Evolutionary conservation across 2,888 invertebrate species (phyloP).

Genomic region (Synanthedon vespiformis): DNA sequence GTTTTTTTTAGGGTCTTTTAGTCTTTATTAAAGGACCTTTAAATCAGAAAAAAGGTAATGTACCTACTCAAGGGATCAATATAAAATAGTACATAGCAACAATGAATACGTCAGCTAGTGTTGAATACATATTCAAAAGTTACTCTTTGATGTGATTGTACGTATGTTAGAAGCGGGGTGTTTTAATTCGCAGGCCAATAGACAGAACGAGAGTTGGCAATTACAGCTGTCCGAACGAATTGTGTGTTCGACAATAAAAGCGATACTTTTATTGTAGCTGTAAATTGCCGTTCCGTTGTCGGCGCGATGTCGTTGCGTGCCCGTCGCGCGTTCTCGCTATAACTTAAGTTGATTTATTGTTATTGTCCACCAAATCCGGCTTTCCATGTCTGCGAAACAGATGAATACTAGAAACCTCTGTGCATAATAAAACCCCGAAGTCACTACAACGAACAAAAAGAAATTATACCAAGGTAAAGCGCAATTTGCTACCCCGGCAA

Average conservation of each 20-base stretch:
- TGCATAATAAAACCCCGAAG: no score
- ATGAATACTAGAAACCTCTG: conserved; percentile 4
- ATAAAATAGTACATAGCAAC: no score
- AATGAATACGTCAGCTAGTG: no score
- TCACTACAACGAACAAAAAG: no score
- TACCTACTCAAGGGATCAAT: no score
- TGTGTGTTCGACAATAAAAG: conserved; percentile 62
- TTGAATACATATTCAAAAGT: no score
- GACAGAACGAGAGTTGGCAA: conserved; percentile 56
- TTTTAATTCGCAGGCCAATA: conserved; percentile 59
- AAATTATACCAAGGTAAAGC: no score
- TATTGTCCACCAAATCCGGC: conserved; percentile 27
- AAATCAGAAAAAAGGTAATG: no score
- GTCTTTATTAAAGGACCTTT: no score
- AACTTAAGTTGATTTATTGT: conserved; percentile 45
- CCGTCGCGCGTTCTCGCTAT: conserved; percentile 25
- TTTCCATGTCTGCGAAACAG: conserved; percentile 5
- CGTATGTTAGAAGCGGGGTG: conserved; percentile 17
- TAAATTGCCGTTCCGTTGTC: conserved; percentile 47
- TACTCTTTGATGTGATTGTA: no score
- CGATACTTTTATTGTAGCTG: conserved; percentile 63
- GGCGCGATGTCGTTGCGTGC: conserved; percentile 37
- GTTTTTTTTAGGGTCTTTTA: no score
- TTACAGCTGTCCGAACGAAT: conserved; percentile 65
- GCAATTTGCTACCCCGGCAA: no score